phyloP scores from a whole-genome alignment of 53 echinoderm and acorn worm species.

The Apostichopus leukothele region DNA sequence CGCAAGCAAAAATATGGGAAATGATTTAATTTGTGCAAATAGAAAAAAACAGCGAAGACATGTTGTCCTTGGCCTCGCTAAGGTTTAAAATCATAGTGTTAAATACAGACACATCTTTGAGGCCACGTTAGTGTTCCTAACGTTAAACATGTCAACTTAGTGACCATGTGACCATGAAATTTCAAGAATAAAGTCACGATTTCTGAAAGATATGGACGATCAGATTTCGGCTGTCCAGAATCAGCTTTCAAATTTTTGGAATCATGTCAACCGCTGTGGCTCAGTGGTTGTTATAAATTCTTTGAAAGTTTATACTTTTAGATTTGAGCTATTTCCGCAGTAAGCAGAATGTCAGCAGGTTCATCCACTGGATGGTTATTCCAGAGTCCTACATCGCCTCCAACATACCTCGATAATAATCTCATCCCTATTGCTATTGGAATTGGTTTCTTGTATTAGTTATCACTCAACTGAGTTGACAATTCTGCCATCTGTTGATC shows the following conservation, averaged over 20 bases:
- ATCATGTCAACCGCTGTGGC: neutral
- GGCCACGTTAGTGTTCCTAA: neutral
- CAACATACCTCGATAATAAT: too few species aligned
- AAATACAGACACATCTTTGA: constrained; percentile 1
- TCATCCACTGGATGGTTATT: too few species aligned
- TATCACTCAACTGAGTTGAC: too few species aligned
- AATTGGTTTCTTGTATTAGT: too few species aligned
- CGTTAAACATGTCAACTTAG: constrained; percentile 1
- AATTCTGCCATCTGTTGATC: too few species aligned
- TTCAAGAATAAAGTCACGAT: neutral
- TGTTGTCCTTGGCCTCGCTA: neutral
- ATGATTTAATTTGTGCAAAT: neutral
- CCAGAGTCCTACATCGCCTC: too few species aligned
- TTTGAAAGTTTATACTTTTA: too few species aligned
- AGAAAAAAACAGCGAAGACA: neutral
- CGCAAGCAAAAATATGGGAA: neutral
- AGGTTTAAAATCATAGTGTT: neutral
- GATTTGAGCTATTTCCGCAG: too few species aligned
- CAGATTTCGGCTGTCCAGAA: neutral
- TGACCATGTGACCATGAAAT: constrained; percentile 6
- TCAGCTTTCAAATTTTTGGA: neutral
- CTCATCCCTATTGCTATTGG: too few species aligned
- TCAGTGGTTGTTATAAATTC: neutral
- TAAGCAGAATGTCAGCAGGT: too few species aligned
- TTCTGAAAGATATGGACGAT: neutral